phyloP scores from a whole-genome alignment of 1,140 invertebrate species.

The Melipona quadrifasciata region DNA sequence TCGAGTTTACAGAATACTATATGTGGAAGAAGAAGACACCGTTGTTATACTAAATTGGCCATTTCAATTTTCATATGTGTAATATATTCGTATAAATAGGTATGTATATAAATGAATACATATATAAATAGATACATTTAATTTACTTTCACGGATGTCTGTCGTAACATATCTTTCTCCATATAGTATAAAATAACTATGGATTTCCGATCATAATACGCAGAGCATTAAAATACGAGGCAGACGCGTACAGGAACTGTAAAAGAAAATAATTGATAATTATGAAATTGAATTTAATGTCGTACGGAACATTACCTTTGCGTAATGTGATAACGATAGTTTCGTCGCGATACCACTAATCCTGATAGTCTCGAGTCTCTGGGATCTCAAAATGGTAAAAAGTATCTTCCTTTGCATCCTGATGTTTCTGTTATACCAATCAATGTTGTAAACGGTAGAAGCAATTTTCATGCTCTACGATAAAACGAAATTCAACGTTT shows the following conservation, averaged over 20 bases:
- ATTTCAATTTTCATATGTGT: not conserved
- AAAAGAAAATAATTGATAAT: not conserved
- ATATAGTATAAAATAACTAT: not conserved
- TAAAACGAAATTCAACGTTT: not conserved
- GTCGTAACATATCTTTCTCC: not conserved
- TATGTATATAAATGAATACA: too few species aligned
- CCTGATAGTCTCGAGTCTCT: slow-evolving; percentile 58
- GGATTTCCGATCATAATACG: slow-evolving; percentile 9
- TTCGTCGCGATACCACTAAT: slow-evolving; percentile 61
- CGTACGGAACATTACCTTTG: slow-evolving; percentile 47
- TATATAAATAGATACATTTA: too few species aligned
- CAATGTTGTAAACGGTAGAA: not conserved
- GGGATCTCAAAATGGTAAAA: slow-evolving; percentile 55
- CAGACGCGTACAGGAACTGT: slow-evolving; percentile 7
- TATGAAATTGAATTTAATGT: too few species aligned
- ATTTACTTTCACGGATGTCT: not conserved
- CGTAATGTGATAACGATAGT: slow-evolving; percentile 67
- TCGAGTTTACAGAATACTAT: too few species aligned
- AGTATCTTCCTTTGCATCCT: slow-evolving; percentile 33
- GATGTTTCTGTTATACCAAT: slow-evolving; percentile 22
- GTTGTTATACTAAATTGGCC: not conserved
- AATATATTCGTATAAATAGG: not conserved
- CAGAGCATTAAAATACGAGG: slow-evolving; percentile 11
- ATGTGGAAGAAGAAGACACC: not conserved
- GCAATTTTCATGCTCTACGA: slow-evolving; percentile 32